Evolutionary conservation across 1,140 invertebrate genomes (phyloP), one percentile per base, ranked within the genome.

Genomic region (Hyposmocoma kahamanoa): DNA sequence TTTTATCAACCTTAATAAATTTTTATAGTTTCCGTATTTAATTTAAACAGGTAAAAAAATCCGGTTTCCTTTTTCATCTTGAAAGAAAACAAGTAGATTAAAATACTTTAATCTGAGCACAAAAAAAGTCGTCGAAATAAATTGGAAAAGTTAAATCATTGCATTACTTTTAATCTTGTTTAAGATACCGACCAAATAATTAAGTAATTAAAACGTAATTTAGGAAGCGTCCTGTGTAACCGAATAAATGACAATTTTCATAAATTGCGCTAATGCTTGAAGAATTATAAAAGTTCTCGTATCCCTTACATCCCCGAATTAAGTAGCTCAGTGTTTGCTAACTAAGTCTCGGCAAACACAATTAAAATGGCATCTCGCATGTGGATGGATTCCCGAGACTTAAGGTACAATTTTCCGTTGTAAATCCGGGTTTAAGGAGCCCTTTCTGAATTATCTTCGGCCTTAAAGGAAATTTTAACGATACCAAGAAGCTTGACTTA

Each of bases 341-440:
- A 72, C 62, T 71, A 62, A 69, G 67, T 70, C 66, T 72, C 49
- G 47, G 59, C 63, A 75, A 73, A 73, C 66, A 75, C 66, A 75
- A 78, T 78, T 73, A 75, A 75, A 73, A 62, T 44, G 64, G 60
- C 61, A 67, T 75, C 62, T 63, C 64, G 69, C 61, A 59, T 73
- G 64, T 74, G 68, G 62, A 67, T 48, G 65, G 63, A 63, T 62
- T 66, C 57, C 47, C 52, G 46, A 50, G 67, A 60, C 66, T 72
- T 73, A 70, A 36, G 61, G 59, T 66, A 71, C 69, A 74, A 69
- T 74, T 72, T 74, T 63, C 63, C 55, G 38, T 49, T 56, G 66
- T 64, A 65, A 73, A 66, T 60, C 67, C 61, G 50, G 60, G 56
- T 74, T 66, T 58, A 58, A 64, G 50, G 42, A 58, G 55, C 46